Base-by-base conservation (phyloP, 2,113 vertebrate species). In the Hippocampus comes region DNA sequence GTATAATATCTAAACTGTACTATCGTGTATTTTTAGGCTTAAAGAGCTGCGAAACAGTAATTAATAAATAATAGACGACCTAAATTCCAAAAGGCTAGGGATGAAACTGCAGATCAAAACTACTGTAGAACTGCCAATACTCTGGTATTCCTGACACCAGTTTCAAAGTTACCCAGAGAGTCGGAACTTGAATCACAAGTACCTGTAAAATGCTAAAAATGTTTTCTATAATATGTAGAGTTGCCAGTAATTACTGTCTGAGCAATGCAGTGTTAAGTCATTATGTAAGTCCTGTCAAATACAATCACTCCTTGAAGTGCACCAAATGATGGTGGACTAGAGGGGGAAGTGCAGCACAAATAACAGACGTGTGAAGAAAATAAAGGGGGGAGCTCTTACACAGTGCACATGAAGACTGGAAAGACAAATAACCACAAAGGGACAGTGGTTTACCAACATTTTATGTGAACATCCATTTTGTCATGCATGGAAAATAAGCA, bases 21-120 rank as follows among this genome's bases (percentile, higher is more conserved):
- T 6, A 38, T 67, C 63, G 70, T 65, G 65, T 71, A 71, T 34
- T 61, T 18, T 34, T 79, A 79, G 79, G 82, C 77, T 38, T 25
- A 77, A 53, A 71, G 59, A 81, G 82, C 75, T 82, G 86, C 86
- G 83, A 89, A 90, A 88, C 71, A 20, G 76, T 77, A 85, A 90
- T 91, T 84, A 86, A 90, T 92, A 88, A 89, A 89, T 90, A 84
- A 90, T 89, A 73, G 80, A 72, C 80, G 90, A 89, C 90, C 89
- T 87, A 90, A 85, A 88, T 91, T 89, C 88, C 75, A 83, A 84
- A 87, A 77, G 80, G 79, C 67, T 71, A 77, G 73, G 77, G 72
- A 82, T 83, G 72, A 84, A 83, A 84, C 67, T 71, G 77, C 73
- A 78, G 70, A 82, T 83, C 72, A 84, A 83, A 86, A 81, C 71